These are phyloP conservation scores for Lota lota DNA, from an alignment of 2,113 vertebrate species.

Conservation along the genomic window DNA sequence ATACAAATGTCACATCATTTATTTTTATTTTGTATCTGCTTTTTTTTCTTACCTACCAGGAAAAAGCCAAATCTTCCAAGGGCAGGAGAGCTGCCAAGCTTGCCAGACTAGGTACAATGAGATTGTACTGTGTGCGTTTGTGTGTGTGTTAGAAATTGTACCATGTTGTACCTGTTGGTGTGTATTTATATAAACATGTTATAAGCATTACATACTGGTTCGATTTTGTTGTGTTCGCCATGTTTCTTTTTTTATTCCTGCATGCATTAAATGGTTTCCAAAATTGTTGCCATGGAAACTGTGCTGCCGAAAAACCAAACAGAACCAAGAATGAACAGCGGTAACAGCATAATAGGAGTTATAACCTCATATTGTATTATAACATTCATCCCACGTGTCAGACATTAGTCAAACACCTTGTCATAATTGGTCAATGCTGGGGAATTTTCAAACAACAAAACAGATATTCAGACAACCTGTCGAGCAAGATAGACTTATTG, in stretches of 20 bases:
- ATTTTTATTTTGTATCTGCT: background rate
- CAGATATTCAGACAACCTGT: no score
- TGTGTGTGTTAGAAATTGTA: background rate
- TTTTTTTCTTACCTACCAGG: constrained; percentile 57
- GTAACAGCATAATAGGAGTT: background rate
- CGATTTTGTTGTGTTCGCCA: background rate
- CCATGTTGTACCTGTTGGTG: background rate
- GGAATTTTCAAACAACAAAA: no score
- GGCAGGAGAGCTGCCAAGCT: constrained; percentile 83
- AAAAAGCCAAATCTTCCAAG: constrained; percentile 82
- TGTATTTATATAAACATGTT: background rate
- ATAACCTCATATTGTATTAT: background rate
- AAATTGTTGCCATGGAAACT: background rate
- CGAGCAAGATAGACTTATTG: background rate
- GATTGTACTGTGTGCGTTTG: background rate
- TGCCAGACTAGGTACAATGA: constrained; percentile 77
- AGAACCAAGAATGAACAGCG: no score
- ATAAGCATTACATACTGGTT: no score
- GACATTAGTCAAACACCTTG: no score
- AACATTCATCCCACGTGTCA: no score
- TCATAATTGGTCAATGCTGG: no score
- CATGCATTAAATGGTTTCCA: background rate
- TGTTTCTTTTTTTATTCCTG: background rate
- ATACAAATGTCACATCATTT: background rate
- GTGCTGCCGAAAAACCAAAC: background rate